phyloP scores from a whole-genome alignment of 2,797 vertebrate species.

The Lycodopsis pacificus region DNA sequence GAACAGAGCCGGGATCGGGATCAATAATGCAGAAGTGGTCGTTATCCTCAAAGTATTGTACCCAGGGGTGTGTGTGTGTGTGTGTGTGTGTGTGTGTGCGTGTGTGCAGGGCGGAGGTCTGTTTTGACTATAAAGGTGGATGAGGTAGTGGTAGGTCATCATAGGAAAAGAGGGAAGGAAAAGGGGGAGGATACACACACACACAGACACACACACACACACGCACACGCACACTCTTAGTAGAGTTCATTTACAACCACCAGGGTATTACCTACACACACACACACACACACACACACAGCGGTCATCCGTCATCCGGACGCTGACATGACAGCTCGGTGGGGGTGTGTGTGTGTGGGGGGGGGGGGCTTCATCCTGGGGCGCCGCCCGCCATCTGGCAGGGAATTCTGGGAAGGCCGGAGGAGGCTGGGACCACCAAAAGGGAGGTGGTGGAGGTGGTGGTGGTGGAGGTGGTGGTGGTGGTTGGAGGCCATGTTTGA shows the following conservation, averaged over 20 bases:
- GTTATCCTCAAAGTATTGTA: conserved; percentile 86
- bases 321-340: conserved; percentile 73
- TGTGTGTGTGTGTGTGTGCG: conserved; percentile 26
- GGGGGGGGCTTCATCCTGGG: conserved; percentile 58
- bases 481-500: conserved; percentile 50
- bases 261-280: conserved; percentile 46
- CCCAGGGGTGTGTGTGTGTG: conserved; percentile 66
- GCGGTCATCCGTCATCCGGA: conserved; percentile 78
- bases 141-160: conserved; percentile 74
- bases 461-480: too few relatives aligned
- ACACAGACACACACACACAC: background rate
- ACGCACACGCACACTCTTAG: conserved; percentile 13
- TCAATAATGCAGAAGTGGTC: conserved; percentile 87
- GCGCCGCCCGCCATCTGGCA: conserved; percentile 68
- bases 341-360: conserved; percentile 32
- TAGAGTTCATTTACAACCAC: conserved; percentile 72
- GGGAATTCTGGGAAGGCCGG: conserved; percentile 69
- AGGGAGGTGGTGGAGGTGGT: conserved; percentile 7
- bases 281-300: too few relatives aligned
- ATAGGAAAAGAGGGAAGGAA: conserved; percentile 36
- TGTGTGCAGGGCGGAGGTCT: conserved; percentile 60
- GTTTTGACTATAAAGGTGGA: conserved; percentile 78
- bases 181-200: background rate
- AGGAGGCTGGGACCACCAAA: conserved; percentile 58
- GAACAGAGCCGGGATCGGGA: conserved; percentile 72